These are phyloP conservation scores for Caenorhabditis macrosperma DNA, from an alignment of 2,888 invertebrate species.

Conservation along the genomic window DNA sequence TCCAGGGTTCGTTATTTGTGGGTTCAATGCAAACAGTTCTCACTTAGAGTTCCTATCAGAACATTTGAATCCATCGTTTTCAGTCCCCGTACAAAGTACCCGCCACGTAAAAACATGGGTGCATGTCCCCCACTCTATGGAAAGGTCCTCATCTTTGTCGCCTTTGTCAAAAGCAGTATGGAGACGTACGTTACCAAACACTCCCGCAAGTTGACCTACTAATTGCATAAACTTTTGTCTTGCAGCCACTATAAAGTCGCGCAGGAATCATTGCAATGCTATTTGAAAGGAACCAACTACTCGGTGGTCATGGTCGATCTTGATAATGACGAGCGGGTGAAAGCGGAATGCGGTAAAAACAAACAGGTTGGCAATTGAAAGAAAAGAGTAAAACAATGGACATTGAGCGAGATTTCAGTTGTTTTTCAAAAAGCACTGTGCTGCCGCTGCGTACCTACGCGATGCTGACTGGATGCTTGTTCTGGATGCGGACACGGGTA, in stretches of 20 bases:
- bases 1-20: slow-evolving; percentile 28
- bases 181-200: slow-evolving; percentile 55
- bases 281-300: slow-evolving; percentile 75
- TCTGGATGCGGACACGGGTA: slow-evolving; percentile 78
- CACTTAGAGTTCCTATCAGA: too few relatives aligned
- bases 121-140: slow-evolving; percentile 69
- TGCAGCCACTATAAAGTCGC: slow-evolving; percentile 76
- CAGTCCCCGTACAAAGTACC: slow-evolving; percentile 47
- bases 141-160: slow-evolving; percentile 69
- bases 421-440: slow-evolving; percentile 79
- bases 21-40: too few relatives aligned
- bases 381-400: not conserved
- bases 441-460: slow-evolving; percentile 76
- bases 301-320: slow-evolving; percentile 74
- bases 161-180: slow-evolving; percentile 66
- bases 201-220: slow-evolving; percentile 6
- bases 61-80: not conserved
- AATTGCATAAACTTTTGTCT: slow-evolving; percentile 18
- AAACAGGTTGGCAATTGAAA: slow-evolving; percentile 59
- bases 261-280: slow-evolving; percentile 75
- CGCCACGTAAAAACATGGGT: slow-evolving; percentile 65
- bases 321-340: slow-evolving; percentile 70
- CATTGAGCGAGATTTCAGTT: slow-evolving; percentile 64
- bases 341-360: slow-evolving; percentile 68
- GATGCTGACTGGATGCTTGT: slow-evolving; percentile 80